Conservation (phyloP, 1,140 invertebrate species). For the Polypedilum vanderplanki region DNA sequence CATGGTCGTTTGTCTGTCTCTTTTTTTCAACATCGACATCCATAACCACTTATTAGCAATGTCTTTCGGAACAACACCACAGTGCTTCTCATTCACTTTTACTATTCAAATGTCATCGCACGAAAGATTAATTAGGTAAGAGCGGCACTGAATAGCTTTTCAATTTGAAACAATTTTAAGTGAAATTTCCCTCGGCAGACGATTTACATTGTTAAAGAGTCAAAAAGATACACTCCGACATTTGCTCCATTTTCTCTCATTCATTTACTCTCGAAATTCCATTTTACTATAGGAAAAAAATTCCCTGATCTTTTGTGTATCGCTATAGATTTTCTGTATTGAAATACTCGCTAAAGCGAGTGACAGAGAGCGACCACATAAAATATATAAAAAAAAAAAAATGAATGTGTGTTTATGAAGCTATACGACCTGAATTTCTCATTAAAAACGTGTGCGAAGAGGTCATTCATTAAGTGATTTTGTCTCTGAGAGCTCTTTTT, state of each 20-base stretch:
- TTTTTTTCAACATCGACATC: not conserved
- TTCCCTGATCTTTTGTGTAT: too few species aligned
- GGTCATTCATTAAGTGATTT: constrained; percentile 10
- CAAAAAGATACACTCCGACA: too few species aligned
- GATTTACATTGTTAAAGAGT: too few species aligned
- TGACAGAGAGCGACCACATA: not conserved
- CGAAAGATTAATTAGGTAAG: not conserved
- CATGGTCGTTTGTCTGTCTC: not conserved
- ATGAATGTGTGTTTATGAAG: constrained; percentile 19
- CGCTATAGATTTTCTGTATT: too few species aligned
- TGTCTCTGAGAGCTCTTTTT: not conserved
- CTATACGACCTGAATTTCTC: constrained; percentile 10
- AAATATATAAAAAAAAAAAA: not conserved
- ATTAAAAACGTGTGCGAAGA: not conserved
- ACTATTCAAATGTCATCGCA: constrained; percentile 4
- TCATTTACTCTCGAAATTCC: too few species aligned
- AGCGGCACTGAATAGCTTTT: not conserved
- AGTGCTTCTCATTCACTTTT: constrained; percentile 9
- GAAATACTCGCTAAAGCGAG: not conserved
- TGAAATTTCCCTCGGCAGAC: too few species aligned
- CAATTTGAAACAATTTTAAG: too few species aligned
- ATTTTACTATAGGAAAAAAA: too few species aligned
- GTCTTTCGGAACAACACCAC: not conserved
- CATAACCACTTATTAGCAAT: too few species aligned
- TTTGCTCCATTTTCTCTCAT: too few species aligned